Evolutionary conservation across 2,888 invertebrate species (phyloP).

Genomic region (Fragum whitleyi): DNA sequence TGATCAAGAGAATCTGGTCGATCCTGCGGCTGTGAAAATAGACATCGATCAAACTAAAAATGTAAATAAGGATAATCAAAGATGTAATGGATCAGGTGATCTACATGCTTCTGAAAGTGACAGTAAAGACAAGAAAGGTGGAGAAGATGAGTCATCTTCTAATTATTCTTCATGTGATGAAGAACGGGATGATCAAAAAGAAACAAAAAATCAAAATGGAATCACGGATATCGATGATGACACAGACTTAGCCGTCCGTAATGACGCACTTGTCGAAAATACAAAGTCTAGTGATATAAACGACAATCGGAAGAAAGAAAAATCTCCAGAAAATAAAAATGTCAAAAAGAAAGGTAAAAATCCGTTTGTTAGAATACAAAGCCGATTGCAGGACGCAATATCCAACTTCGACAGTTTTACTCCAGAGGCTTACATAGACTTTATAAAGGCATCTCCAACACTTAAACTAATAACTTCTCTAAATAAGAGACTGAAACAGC

Average conservation of each 20-base stretch:
- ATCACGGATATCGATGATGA: neutral
- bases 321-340: neutral
- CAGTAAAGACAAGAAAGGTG: neutral
- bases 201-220: neutral
- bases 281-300: slow-evolving; percentile 4
- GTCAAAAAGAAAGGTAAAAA: slow-evolving; percentile 32
- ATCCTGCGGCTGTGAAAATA: neutral
- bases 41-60: neutral
- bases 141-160: neutral
- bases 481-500: slow-evolving; percentile 78
- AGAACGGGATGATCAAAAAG: neutral
- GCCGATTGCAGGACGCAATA: slow-evolving; percentile 68
- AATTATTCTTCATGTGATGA: slow-evolving; percentile 21
- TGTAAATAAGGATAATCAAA: neutral
- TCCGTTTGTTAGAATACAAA: slow-evolving; percentile 52
- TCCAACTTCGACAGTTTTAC: slow-evolving; percentile 77
- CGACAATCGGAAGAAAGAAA: slow-evolving; percentile 1
- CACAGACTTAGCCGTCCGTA: neutral
- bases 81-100: neutral
- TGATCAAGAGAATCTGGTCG: neutral
- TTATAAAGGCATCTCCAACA: slow-evolving; percentile 71
- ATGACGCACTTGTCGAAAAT: neutral
- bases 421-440: slow-evolving; percentile 76
- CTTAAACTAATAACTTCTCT: slow-evolving; percentile 75
- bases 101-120: neutral